These are phyloP conservation scores for Carettochelys insculpta DNA, from an alignment of 2,113 vertebrate species.

Conservation along the genomic window DNA sequence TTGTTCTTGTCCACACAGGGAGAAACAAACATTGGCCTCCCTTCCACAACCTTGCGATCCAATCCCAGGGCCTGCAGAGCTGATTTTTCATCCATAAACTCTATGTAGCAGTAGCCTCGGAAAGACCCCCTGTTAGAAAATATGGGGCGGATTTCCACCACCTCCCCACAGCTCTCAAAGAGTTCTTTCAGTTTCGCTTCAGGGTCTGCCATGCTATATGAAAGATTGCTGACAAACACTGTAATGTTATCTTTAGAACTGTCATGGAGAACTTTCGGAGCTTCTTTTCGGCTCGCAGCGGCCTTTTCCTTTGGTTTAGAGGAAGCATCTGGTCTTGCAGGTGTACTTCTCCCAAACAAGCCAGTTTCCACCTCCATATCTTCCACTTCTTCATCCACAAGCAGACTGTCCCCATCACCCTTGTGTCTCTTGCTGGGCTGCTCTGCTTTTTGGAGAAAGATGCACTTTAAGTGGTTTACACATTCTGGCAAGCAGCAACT, in stretches of 20 bases:
- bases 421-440: constrained; percentile 83
- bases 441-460: constrained; percentile 46
- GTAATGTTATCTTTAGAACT: constrained; percentile 85
- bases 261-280: constrained; percentile 79
- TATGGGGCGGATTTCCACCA: constrained; percentile 84
- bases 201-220: constrained; percentile 87
- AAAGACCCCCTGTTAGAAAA: constrained; percentile 86
- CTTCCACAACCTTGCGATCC: constrained; percentile 86
- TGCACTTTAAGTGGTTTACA: neutral
- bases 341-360: constrained; percentile 70
- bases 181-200: constrained; percentile 81
- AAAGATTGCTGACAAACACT: constrained; percentile 95
- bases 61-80: constrained; percentile 85
- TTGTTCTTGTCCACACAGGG: constrained; percentile 96
- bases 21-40: constrained; percentile 95
- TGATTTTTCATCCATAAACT: constrained; percentile 83
- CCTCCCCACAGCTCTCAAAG: constrained; percentile 87
- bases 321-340: constrained; percentile 39
- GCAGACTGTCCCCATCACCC: constrained; percentile 69
- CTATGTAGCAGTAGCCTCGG: constrained; percentile 92
- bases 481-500: neutral
- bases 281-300: constrained; percentile 55
- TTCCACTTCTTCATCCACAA: constrained; percentile 48
- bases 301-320: constrained; percentile 73
- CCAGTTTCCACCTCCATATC: constrained; percentile 79